Percentiles rank a stretch among this genome's conserved stretches.
Evolutionary conservation across 2,888 invertebrate species (phyloP).

Genomic region (Polyommatus icarus): DNA sequence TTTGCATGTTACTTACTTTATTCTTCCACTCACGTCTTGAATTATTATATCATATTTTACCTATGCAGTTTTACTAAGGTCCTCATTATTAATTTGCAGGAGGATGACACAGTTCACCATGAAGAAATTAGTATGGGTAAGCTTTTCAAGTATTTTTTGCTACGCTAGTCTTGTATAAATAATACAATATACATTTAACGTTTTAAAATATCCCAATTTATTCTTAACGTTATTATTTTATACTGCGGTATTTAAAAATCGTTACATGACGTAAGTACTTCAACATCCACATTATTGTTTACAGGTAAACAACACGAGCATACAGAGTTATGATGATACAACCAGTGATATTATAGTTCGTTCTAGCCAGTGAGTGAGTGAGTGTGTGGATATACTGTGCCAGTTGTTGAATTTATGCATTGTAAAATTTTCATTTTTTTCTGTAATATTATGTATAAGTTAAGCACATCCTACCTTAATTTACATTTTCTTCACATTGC

Average conservation of each 20-base stretch:
- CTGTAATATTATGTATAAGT: neutral
- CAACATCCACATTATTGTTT: constrained; percentile 44
- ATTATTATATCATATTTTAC: too few species aligned
- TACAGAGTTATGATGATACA: constrained; percentile 72
- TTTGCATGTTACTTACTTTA: too few species aligned
- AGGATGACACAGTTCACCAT: constrained; percentile 51
- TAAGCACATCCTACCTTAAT: constrained; percentile 9
- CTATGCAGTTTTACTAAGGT: constrained; percentile 13
- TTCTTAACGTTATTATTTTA: too few species aligned
- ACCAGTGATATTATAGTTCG: constrained; percentile 43
- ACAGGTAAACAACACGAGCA: constrained; percentile 60
- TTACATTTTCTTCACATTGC: neutral
- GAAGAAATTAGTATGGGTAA: constrained; percentile 40
- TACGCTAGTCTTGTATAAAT: too few species aligned
- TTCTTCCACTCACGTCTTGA: too few species aligned
- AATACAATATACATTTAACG: too few species aligned
- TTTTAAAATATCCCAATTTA: too few species aligned
- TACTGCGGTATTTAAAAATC: neutral
- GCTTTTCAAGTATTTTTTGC: constrained; percentile 33
- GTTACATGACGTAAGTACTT: neutral
- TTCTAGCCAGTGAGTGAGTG: constrained; percentile 44
- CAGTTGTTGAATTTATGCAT: neutral
- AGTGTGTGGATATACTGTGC: constrained; percentile 26
- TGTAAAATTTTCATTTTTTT: neutral
- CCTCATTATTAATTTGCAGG: constrained; percentile 49